Percentiles rank a stretch among this genome's conserved stretches.
Evolutionary conservation across 2,113 vertebrate genomes (phyloP).

Genomic region (Crotalus viridis): DNA sequence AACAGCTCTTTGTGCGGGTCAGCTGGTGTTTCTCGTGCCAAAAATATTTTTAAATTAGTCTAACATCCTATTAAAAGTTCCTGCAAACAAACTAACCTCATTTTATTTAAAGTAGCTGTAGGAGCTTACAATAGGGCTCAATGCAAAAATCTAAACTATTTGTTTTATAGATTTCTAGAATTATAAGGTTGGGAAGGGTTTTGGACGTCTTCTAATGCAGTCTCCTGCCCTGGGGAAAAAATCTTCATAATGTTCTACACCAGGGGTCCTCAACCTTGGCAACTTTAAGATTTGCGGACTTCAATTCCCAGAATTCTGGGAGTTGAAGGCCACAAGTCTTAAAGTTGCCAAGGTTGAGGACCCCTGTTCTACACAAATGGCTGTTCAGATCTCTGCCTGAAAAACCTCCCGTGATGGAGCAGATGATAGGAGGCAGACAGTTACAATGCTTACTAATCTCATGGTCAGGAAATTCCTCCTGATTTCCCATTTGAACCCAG

Average conservation of each 20-base stretch:
- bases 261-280: too few relatives aligned
- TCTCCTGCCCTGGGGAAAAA: neutral
- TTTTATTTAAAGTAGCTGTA: neutral
- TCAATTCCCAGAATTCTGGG: too few relatives aligned
- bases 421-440: neutral
- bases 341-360: too few relatives aligned
- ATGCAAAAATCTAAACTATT: neutral
- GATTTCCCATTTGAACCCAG: neutral
- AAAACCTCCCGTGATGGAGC: neutral
- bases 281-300: too few relatives aligned
- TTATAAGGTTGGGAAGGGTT: neutral
- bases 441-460: neutral
- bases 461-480: neutral
- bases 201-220: neutral
- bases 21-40: slow-evolving; percentile 21
- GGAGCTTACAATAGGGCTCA: neutral
- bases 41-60: slow-evolving; percentile 21
- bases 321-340: too few relatives aligned
- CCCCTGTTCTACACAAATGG: neutral
- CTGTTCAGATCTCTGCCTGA: neutral
- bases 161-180: neutral
- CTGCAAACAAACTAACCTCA: neutral
- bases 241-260: neutral
- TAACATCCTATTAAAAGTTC: neutral
- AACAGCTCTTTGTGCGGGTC: neutral